A percentile compares a stretch with the other conserved stretches of the same genome.
Evolutionary conservation across 2,113 vertebrate genomes (phyloP).

Genomic region (Ellobius talpinus): DNA sequence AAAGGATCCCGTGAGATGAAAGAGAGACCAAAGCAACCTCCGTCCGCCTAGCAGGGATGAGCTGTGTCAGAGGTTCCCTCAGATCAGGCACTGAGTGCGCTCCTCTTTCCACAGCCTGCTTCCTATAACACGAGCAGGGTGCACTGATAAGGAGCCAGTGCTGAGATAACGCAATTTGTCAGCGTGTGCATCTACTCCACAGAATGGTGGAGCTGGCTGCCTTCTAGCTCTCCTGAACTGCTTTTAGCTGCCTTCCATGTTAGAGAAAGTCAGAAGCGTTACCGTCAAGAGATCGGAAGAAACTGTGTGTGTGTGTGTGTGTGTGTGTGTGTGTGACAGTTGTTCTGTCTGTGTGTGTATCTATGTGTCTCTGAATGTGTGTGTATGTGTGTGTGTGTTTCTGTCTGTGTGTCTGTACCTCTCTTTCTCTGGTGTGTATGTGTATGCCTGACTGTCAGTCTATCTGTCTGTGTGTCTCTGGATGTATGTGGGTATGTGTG

Average conservation of each 20-base stretch:
- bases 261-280: constrained; percentile 46
- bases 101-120: neutral
- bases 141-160: neutral
- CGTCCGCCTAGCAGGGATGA: neutral
- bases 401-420: neutral
- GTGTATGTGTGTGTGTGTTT: neutral
- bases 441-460: too few relatives aligned
- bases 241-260: constrained; percentile 29
- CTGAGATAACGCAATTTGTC: constrained; percentile 46
- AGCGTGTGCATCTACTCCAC: neutral
- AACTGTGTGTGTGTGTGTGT: neutral
- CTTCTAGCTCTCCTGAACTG: constrained; percentile 19
- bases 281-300: constrained; percentile 4
- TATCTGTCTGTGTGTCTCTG: neutral
- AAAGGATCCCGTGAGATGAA: neutral
- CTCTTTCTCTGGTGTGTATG: too few relatives aligned
- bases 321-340: neutral
- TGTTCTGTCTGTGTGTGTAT: neutral
- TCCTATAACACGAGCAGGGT: constrained; percentile 13
- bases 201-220: neutral
- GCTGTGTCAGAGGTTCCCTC: neutral
- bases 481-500: neutral
- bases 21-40: neutral
- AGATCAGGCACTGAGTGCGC: neutral
- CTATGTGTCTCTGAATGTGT: neutral